These are phyloP conservation scores for Anabas testudineus DNA, from an alignment of 2,797 vertebrate genomes.

Conservation along the genomic window DNA sequence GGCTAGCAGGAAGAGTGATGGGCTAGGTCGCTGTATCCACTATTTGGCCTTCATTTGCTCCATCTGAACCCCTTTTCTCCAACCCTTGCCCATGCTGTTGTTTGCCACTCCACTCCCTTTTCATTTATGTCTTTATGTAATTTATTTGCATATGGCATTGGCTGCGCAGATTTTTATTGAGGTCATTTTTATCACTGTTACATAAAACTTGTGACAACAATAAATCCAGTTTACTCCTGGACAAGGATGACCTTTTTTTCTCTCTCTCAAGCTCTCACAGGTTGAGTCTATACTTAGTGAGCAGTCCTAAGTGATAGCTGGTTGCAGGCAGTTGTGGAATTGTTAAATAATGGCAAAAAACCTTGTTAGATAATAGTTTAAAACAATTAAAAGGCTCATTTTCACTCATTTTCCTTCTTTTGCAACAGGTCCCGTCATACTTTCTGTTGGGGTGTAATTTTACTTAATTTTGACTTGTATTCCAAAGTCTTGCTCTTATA, in stretches of 20 bases:
- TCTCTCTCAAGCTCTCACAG: conserved; percentile 73
- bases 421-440: too few relatives aligned
- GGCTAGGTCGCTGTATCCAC: conserved; percentile 46
- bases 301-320: background rate
- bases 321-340: background rate
- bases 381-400: too few relatives aligned
- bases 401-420: too few relatives aligned
- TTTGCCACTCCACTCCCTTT: conserved; percentile 39
- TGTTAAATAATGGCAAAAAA: conserved; percentile 19
- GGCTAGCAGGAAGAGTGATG: conserved; percentile 79
- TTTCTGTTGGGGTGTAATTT: too few relatives aligned
- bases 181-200: conserved; percentile 78
- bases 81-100: conserved; percentile 30
- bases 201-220: conserved; percentile 65
- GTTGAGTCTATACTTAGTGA: conserved; percentile 34
- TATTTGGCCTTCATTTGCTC: conserved; percentile 61
- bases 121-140: conserved; percentile 71
- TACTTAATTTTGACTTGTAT: too few relatives aligned
- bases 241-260: conserved; percentile 77
- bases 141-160: conserved; percentile 84
- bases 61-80: conserved; percentile 51
- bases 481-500: too few relatives aligned
- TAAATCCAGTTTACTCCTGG: conserved; percentile 79
- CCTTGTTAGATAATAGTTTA: too few relatives aligned
- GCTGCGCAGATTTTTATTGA: conserved; percentile 79